Evolutionary conservation across 2,888 invertebrate genomes (phyloP).

Genomic region (Sarcophaga subvicina): DNA sequence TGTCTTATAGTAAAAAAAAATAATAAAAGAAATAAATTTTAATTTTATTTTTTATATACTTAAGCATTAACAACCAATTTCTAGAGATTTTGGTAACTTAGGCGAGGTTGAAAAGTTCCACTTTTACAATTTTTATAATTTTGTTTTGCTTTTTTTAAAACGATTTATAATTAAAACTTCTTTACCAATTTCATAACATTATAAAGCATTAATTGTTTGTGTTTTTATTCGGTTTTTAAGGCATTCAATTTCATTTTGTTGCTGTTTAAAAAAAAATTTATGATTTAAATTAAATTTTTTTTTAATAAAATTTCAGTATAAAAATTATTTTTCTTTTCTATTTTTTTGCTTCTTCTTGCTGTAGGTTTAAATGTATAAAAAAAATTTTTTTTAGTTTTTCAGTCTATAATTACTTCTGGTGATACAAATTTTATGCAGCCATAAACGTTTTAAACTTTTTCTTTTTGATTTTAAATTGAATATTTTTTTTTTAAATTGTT

Average conservation of each 20-base stretch:
- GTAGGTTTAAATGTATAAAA: conserved; percentile 26
- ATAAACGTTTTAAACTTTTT: conserved; percentile 52
- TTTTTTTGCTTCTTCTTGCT: conserved; percentile 6
- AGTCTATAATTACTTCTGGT: conserved; percentile 68
- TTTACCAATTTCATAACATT: no score
- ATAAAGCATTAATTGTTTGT: no score
- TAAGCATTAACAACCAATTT: conserved; percentile 63
- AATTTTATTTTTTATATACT: conserved; percentile 49
- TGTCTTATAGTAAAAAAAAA: neutral
- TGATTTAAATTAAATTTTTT: neutral
- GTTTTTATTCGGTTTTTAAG: neutral
- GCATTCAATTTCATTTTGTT: conserved; percentile 32
- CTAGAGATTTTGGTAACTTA: conserved; percentile 66
- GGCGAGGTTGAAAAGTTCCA: conserved; percentile 72
- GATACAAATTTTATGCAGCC: conserved; percentile 56
- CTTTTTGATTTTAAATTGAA: conserved; percentile 18
- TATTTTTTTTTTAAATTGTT: conserved; percentile 36
- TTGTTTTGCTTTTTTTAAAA: neutral
- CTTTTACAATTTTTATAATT: conserved; percentile 33
- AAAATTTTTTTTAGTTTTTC: conserved; percentile 38
- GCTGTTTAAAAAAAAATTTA: neutral
- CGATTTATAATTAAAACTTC: neutral
- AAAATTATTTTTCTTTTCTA: conserved; percentile 36
- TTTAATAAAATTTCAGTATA: conserved; percentile 35
- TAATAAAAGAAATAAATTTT: conserved; percentile 24